Conservation (phyloP, 2,797 vertebrate species). For the Parambassis ranga region DNA sequence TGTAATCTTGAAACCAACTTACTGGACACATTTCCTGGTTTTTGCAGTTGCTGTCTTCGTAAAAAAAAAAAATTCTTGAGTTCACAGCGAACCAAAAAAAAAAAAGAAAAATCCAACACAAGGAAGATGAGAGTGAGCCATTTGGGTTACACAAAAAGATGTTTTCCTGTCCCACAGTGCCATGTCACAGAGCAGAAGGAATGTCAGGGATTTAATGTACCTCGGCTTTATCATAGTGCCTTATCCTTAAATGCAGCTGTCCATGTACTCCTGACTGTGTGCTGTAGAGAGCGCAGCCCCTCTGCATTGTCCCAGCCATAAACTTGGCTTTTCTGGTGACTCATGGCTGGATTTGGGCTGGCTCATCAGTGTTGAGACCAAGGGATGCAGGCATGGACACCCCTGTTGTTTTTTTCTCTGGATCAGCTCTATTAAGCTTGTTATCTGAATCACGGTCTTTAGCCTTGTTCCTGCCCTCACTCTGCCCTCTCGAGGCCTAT, state of each 20-base stretch:
- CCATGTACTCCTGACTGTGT: conserved; percentile 65
- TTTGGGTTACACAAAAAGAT: conserved; percentile 46
- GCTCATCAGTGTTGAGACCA: conserved; percentile 64
- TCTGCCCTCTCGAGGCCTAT: conserved; percentile 65
- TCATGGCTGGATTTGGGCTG: conserved; percentile 79
- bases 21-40: conserved; percentile 32
- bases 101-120: conserved; percentile 34
- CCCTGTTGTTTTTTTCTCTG: conserved; percentile 51
- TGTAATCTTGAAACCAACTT: conserved; percentile 41
- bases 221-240: conserved; percentile 99
- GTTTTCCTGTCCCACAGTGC: conserved; percentile 89
- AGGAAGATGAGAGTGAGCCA: conserved; percentile 80
- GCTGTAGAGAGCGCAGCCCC: conserved; percentile 55
- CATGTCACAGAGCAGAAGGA: conserved; percentile 91
- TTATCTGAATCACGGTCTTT: conserved; percentile 57
- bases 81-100: conserved; percentile 79
- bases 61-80: conserved; percentile 48
- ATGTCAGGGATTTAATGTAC: conserved; percentile 99
- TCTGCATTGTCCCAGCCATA: conserved; percentile 61
- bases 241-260: conserved; percentile 88
- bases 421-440: conserved; percentile 56
- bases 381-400: conserved; percentile 51
- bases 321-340: conserved; percentile 69
- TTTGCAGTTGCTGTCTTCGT: conserved; percentile 54
- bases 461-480: conserved; percentile 68